These are phyloP conservation scores for Eulemur coronatus DNA, from an alignment of 2,797 vertebrate species.

Conservation along the genomic window DNA sequence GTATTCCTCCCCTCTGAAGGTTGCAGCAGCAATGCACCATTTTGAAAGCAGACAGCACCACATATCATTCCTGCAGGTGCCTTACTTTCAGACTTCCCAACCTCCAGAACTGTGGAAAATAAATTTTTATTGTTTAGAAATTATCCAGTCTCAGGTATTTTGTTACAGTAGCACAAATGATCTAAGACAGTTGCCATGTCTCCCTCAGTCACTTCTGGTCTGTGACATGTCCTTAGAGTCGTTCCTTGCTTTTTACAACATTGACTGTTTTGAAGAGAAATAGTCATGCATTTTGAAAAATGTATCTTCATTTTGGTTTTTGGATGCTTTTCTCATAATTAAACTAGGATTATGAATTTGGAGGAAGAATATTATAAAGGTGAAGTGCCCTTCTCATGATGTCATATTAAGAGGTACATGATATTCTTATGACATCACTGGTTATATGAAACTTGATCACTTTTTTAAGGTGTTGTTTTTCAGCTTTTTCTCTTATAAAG, in stretches of 20 bases:
- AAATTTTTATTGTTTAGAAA: neutral
- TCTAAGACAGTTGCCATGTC: neutral
- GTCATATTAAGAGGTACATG: neutral
- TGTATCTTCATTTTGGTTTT: neutral
- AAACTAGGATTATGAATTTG: slow-evolving; percentile 4
- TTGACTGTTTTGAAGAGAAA: neutral
- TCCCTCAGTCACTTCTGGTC: neutral
- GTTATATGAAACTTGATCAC: neutral
- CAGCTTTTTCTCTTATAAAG: neutral
- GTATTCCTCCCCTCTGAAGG: neutral
- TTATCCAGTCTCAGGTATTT: neutral
- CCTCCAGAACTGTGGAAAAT: neutral
- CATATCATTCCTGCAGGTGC: neutral
- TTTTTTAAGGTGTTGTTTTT: neutral
- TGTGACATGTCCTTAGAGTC: neutral
- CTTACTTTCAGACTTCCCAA: neutral
- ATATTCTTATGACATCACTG: neutral
- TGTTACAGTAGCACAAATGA: neutral
- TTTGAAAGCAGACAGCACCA: neutral
- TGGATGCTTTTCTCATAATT: neutral
- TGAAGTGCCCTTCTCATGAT: neutral
- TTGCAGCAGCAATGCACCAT: neutral
- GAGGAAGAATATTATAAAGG: neutral
- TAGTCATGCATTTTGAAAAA: neutral
- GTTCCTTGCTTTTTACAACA: neutral